Evolutionary conservation across 1,140 invertebrate genomes (phyloP), one percentile per base, ranked within the genome.

Genomic region (Halictus rubicundus): DNA sequence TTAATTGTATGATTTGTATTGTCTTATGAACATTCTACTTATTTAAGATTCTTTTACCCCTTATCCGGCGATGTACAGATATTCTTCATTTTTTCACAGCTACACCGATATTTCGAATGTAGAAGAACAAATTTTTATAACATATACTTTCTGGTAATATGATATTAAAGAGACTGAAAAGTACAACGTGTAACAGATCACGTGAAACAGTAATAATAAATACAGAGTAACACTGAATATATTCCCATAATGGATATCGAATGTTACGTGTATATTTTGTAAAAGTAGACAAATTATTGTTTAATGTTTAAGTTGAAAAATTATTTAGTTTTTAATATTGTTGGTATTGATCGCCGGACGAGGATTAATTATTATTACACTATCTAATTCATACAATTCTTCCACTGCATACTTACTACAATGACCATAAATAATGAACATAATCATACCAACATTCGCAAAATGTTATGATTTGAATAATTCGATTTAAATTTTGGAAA

Each of bases 1-100:
- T 78, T 81, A 81, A 66, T 52, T 72, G 37, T 27, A 70, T 63
- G 52, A 70, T 68, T 83, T 66, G 81, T 88, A 88, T 88, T 88
- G 83, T 88, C 87, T 81, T 65, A 12, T 68, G 63, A 60, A 77
- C 69, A 42, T 69, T 80, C 37, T 73, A 80, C 76, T 80, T 59
- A 80, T 21, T 52, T 63, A 75, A 63, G 27, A 73, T 76, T 57
- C 39, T 37, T 76, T 42, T 79, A 42, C 19, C 27, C 54, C 19
- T 60, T n/a, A 46, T 54, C 25, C 46, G 39, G 37, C 23, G 12
- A 23, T 46, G 14, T 42, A 4, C 25, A 23, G 8, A 10, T 66
- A 1, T 25, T 49, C n/a, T 46, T 46, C 0, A 49, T 46, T 23
- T n/a, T 57, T n/a, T 21, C 21, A 9, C 19, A 9, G 1, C 54